Conservation (phyloP, 2,797 vertebrate genomes). For the Cephalopachus bancanus region DNA sequence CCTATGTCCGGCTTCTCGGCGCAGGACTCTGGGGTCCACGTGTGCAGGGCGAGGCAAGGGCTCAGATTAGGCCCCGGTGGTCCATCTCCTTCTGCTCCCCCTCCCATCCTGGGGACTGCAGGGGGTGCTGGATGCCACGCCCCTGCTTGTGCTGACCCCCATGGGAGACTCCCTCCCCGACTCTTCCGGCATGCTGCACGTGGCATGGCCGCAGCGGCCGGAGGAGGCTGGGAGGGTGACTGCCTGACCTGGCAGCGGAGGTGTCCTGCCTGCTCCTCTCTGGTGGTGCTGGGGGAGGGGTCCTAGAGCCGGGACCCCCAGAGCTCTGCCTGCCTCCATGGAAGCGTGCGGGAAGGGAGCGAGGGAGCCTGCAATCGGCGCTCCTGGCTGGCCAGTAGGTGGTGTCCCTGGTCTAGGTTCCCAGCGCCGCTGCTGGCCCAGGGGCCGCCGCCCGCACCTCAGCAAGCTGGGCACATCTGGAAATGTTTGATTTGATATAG, state of each 20-base stretch:
- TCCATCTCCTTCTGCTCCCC: accelerated
- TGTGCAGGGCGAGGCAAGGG: too few species aligned
- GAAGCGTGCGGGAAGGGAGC: too few species aligned
- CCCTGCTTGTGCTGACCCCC: not conserved
- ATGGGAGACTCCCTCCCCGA: accelerated
- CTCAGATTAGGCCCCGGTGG: too few species aligned
- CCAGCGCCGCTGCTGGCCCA: not conserved
- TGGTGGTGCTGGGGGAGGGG: accelerated
- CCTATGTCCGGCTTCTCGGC: accelerated
- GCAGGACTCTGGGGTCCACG: accelerated
- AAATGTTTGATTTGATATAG: conserved; percentile 99
- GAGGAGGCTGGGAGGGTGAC: not conserved
- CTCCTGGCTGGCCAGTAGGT: conserved; percentile 90
- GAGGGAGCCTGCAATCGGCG: not conserved
- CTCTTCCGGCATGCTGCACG: not conserved
- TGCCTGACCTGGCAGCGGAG: not conserved
- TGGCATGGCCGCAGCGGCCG: too few species aligned
- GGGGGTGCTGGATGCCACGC: accelerated
- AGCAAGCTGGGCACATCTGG: conserved; percentile 96
- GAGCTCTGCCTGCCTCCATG: not conserved
- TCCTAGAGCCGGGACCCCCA: not conserved
- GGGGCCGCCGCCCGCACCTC: not conserved
- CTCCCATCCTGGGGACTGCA: not conserved
- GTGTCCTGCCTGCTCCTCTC: accelerated
- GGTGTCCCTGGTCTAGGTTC: conserved; percentile 91